These are phyloP conservation scores for Polietes domitor DNA, from an alignment of 2,888 invertebrate species.

Conservation along the genomic window DNA sequence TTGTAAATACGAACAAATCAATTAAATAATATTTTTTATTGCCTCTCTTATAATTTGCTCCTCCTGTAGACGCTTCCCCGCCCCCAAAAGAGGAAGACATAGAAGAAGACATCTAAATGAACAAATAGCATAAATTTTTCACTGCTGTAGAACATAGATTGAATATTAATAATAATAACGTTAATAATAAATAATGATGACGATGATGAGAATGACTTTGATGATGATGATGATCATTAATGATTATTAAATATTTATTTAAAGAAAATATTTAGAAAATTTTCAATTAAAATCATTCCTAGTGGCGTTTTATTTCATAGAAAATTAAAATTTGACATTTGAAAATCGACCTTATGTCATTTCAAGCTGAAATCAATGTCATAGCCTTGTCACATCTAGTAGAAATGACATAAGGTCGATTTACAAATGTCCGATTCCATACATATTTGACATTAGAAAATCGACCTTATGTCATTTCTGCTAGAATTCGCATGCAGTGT, in stretches of 20 bases:
- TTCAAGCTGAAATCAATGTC: no score
- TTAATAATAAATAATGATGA: conserved; percentile 7
- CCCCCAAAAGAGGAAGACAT: background rate
- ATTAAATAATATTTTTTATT: background rate
- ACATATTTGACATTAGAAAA: no score
- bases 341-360: no score
- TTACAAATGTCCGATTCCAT: no score
- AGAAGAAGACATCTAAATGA: background rate
- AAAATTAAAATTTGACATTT: no score
- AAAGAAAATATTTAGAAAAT: conserved; percentile 47
- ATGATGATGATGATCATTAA: conserved; percentile 19
- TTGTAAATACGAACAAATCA: conserved; percentile 37
- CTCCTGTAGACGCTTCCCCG: background rate
- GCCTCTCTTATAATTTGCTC: conserved; percentile 15
- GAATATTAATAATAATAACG: conserved; percentile 16
- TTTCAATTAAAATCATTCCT: conserved; percentile 68
- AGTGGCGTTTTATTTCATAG: conserved; percentile 16
- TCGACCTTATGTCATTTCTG: no score
- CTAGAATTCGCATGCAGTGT: no score
- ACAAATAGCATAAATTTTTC: conserved; percentile 37
- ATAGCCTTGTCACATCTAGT: no score
- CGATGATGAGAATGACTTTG: background rate
- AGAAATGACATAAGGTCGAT: no score
- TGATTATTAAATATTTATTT: conserved; percentile 44
- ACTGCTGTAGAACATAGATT: conserved; percentile 38